phyloP scores from a whole-genome alignment of 2,113 vertebrate species.

The Erythrocercus mccallii region DNA sequence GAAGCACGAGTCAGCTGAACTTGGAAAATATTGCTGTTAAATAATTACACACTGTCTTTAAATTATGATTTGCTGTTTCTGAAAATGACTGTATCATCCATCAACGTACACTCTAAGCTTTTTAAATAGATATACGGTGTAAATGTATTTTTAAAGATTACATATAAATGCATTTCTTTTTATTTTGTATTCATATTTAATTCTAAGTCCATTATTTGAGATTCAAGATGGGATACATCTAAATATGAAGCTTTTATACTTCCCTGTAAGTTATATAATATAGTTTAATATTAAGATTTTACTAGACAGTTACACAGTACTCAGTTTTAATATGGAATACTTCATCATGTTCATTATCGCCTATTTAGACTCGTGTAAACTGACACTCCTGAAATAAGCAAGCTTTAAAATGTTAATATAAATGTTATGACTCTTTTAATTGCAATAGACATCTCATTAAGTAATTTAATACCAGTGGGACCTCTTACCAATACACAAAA shows the following conservation, averaged over 20 bases:
- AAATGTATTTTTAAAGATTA: slow-evolving; percentile 6
- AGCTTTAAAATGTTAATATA: slow-evolving; percentile 75
- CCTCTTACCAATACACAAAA: slow-evolving; percentile 68
- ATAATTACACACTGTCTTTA: slow-evolving; percentile 39
- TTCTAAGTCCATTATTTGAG: slow-evolving; percentile 19
- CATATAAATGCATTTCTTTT: background rate
- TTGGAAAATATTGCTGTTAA: slow-evolving; percentile 35
- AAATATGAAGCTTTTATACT: slow-evolving; percentile 20
- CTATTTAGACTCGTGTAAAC: slow-evolving; percentile 73
- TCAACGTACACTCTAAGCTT: slow-evolving; percentile 19
- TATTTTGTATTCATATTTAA: slow-evolving; percentile 36
- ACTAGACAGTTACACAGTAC: slow-evolving; percentile 63
- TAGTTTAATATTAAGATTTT: slow-evolving; percentile 56
- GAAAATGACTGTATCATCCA: slow-evolving; percentile 30
- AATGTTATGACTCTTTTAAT: slow-evolving; percentile 77
- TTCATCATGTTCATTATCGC: slow-evolving; percentile 70
- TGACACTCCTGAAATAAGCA: slow-evolving; percentile 68
- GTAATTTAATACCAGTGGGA: slow-evolving; percentile 69
- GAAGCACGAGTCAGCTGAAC: background rate
- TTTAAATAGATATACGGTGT: background rate
- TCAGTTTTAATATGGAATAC: slow-evolving; percentile 63
- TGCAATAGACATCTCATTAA: slow-evolving; percentile 76
- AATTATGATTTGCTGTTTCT: slow-evolving; percentile 39
- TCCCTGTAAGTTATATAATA: background rate
- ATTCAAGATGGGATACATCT: background rate